Evolutionary conservation across 2,888 invertebrate genomes (phyloP).

Genomic region (Phortica okadai): DNA sequence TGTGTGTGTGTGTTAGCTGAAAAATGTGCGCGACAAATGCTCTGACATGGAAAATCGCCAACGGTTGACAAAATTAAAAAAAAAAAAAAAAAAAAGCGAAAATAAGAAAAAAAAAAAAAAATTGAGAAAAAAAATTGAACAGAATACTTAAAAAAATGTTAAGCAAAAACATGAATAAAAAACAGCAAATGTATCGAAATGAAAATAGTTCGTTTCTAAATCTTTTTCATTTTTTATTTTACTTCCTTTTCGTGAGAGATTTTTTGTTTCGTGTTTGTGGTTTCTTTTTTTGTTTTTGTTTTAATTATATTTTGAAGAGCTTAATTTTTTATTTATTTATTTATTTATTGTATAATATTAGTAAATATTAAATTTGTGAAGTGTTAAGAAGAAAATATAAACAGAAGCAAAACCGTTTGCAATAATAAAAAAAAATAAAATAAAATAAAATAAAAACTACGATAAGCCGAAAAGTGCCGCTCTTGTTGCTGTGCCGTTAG

Average conservation of each 20-base stretch:
- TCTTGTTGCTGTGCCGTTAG: too few species aligned
- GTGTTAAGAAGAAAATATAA: too few species aligned
- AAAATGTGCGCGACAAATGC: slow-evolving; percentile 68
- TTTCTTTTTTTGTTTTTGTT: too few species aligned
- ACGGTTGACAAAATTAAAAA: not conserved
- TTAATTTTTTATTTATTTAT: too few species aligned
- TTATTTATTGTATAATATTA: too few species aligned
- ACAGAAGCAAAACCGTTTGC: too few species aligned
- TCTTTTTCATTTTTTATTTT: slow-evolving; percentile 58
- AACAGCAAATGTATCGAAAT: slow-evolving; percentile 42
- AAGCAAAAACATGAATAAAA: not conserved
- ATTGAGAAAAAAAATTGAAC: not conserved
- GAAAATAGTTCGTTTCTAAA: slow-evolving; percentile 63
- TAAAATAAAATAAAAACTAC: too few species aligned
- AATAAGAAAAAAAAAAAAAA: slow-evolving; percentile 37
- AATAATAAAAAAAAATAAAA: too few species aligned
- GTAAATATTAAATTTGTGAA: too few species aligned
- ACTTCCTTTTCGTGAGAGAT: too few species aligned
- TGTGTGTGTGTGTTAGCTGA: slow-evolving; percentile 52
- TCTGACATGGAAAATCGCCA: slow-evolving; percentile 25
- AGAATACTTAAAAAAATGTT: not conserved
- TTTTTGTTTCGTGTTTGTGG: slow-evolving; percentile 28
- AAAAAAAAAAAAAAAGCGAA: not conserved
- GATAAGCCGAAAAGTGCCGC: too few species aligned
- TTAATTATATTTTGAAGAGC: too few species aligned